Conservation (phyloP, 1,140 invertebrate species). For the Hyphantria cunea region DNA sequence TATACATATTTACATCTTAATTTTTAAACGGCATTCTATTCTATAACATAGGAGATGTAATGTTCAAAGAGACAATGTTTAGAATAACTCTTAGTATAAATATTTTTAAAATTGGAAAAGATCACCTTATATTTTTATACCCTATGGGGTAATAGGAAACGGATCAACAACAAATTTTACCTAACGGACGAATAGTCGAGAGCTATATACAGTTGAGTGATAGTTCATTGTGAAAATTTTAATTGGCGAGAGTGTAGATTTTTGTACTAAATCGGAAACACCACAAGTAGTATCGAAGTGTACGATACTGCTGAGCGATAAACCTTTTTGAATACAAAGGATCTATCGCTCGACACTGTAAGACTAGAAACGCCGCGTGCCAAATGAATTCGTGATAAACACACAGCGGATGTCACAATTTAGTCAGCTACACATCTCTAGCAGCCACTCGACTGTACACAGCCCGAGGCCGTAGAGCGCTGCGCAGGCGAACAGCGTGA, state of each 20-base stretch:
- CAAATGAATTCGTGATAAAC: conserved; percentile 17
- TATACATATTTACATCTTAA: conserved; percentile 80
- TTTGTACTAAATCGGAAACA: conserved; percentile 8
- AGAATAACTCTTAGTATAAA: conserved; percentile 30
- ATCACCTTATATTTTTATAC: conserved; percentile 17
- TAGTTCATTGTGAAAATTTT: conserved; percentile 27
- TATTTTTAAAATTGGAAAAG: conserved; percentile 20
- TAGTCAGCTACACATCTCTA: conserved; percentile 69
- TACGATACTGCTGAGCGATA: background rate
- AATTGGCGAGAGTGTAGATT: conserved; percentile 16
- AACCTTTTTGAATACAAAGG: background rate
- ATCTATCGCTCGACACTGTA: background rate
- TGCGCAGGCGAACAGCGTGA: conserved; percentile 53
- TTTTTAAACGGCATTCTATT: conserved; percentile 47
- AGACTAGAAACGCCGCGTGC: conserved; percentile 15
- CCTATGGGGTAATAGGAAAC: conserved; percentile 30
- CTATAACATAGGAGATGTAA: conserved; percentile 39
- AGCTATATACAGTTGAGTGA: conserved; percentile 49
- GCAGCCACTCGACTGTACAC: conserved; percentile 66
- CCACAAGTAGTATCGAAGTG: conserved; percentile 6
- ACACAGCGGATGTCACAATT: conserved; percentile 38
- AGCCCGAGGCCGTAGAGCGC: conserved; percentile 59
- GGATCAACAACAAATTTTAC: conserved; percentile 45
- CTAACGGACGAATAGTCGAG: conserved; percentile 54
- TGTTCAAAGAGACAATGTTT: conserved; percentile 36